Evolutionary conservation across 2,888 invertebrate species (phyloP).

Genomic region (Tubulanus polymorphus): DNA sequence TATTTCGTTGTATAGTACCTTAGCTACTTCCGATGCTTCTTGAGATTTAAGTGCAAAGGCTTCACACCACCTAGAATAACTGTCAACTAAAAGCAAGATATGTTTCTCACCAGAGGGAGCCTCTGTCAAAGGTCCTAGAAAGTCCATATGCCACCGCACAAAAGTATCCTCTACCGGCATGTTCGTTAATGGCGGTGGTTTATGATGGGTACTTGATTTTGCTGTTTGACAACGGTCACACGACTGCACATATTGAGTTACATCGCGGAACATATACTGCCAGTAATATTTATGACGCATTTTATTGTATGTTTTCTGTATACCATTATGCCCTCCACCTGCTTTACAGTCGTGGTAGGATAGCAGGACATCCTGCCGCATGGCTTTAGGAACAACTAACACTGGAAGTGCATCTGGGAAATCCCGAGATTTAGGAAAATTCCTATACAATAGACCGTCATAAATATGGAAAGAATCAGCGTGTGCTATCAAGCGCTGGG

Average conservation of each 20-base stretch:
- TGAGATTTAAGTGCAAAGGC: constrained; percentile 13
- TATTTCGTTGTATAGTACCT: constrained; percentile 20
- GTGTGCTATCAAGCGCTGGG: constrained; percentile 3
- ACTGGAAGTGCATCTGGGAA: too few relatives aligned
- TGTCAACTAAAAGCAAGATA: neutral
- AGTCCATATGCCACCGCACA: neutral
- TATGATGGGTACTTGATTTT: neutral
- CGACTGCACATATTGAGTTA: neutral
- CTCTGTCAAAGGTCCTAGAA: neutral
- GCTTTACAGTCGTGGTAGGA: constrained; percentile 14
- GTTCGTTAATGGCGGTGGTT: neutral
- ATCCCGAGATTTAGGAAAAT: too few relatives aligned
- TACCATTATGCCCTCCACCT: constrained; percentile 4
- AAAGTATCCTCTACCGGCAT: neutral
- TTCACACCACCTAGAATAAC: constrained; percentile 5
- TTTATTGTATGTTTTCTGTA: neutral
- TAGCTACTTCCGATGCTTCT: constrained; percentile 20
- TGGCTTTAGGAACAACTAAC: constrained; percentile 11
- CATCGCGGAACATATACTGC: neutral
- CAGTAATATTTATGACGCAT: neutral
- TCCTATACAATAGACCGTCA: too few relatives aligned
- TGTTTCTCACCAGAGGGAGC: neutral
- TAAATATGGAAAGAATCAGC: too few relatives aligned
- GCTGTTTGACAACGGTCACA: neutral
- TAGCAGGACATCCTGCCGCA: constrained; percentile 12